phyloP scores from a whole-genome alignment of 92 coral and sea anemone genomes.

The Palythoa heliodiscus region DNA sequence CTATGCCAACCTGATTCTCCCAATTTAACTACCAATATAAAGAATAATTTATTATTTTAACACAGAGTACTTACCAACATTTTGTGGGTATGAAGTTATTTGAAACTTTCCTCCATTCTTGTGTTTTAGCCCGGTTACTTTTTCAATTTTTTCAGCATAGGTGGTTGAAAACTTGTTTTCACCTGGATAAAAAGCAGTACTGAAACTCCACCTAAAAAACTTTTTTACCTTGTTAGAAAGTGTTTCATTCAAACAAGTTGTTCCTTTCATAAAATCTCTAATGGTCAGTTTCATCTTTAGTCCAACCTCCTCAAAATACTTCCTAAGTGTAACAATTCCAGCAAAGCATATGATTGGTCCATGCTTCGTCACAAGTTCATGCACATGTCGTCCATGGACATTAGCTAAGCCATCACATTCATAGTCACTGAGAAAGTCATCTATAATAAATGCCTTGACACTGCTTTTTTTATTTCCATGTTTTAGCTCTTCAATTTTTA shows the following conservation, averaged over 20 bases:
- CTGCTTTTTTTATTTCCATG: slow-evolving; percentile 55
- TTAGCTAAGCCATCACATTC: slow-evolving; percentile 81
- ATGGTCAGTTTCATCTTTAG: slow-evolving; percentile 66
- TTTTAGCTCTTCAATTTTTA: slow-evolving; percentile 64
- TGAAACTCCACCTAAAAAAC: slow-evolving; percentile 87
- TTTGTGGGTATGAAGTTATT: slow-evolving; percentile 87
- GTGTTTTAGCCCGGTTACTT: slow-evolving; percentile 78
- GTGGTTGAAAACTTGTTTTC: slow-evolving; percentile 87
- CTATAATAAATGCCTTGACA: slow-evolving; percentile 85
- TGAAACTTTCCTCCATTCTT: slow-evolving; percentile 98
- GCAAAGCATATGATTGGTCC: slow-evolving; percentile 91
- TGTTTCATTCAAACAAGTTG: slow-evolving; percentile 93
- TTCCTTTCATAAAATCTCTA: slow-evolving; percentile 76
- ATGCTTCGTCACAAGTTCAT: slow-evolving; percentile 61
- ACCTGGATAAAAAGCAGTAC: slow-evolving; percentile 97
- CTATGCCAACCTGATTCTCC: too few species aligned
- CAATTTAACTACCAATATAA: not conserved
- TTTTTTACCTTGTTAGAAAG: slow-evolving; percentile 69
- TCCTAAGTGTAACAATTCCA: slow-evolving; percentile 69
- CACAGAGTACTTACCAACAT: slow-evolving; percentile 75
- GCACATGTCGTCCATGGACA: slow-evolving; percentile 76
- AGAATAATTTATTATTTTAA: too few species aligned
- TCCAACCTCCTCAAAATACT: slow-evolving; percentile 76
- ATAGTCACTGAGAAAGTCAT: slow-evolving; percentile 70
- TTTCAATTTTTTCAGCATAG: slow-evolving; percentile 72